Conservation (phyloP, 2,888 invertebrate genomes). For the Gymnosoma rotundatum region DNA sequence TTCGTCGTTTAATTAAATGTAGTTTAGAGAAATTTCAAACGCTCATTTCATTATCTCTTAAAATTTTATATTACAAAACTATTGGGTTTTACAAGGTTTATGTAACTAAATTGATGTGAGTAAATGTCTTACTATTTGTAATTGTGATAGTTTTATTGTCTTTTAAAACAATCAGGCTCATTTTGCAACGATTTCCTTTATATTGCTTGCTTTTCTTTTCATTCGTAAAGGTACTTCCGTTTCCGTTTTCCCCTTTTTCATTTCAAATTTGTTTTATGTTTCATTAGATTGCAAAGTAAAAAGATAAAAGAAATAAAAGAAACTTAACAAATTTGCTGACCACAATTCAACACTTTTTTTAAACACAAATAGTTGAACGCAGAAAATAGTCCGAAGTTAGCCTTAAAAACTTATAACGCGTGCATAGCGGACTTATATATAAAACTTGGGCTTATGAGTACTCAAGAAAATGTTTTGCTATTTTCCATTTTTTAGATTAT, state of each 20-base stretch:
- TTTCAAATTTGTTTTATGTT: slow-evolving; percentile 30
- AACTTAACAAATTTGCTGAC: slow-evolving; percentile 51
- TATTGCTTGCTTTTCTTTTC: slow-evolving; percentile 34
- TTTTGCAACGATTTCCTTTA: slow-evolving; percentile 65
- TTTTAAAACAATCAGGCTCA: slow-evolving; percentile 65
- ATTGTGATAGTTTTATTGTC: slow-evolving; percentile 7
- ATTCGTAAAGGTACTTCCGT: slow-evolving; percentile 60
- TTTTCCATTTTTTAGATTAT: too few species aligned
- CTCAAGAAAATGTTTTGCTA: too few species aligned
- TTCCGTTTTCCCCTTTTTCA: slow-evolving; percentile 50
- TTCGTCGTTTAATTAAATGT: too few species aligned
- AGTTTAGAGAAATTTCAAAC: too few species aligned
- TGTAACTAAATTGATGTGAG: slow-evolving; percentile 1
- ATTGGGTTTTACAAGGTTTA: not conserved
- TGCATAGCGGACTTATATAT: too few species aligned
- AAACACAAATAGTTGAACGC: not conserved
- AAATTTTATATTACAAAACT: not conserved
- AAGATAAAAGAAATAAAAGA: not conserved
- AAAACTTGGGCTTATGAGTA: too few species aligned
- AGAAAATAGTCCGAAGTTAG: too few species aligned
- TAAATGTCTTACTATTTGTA: not conserved
- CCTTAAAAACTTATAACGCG: too few species aligned
- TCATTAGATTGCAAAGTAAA: not conserved
- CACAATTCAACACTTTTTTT: slow-evolving; percentile 25
- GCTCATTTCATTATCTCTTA: too few species aligned